A percentile compares a stretch with the other conserved stretches of the same genome.
Evolutionary conservation across 2,113 vertebrate genomes (phyloP).

Genomic region (Numida meleagris): DNA sequence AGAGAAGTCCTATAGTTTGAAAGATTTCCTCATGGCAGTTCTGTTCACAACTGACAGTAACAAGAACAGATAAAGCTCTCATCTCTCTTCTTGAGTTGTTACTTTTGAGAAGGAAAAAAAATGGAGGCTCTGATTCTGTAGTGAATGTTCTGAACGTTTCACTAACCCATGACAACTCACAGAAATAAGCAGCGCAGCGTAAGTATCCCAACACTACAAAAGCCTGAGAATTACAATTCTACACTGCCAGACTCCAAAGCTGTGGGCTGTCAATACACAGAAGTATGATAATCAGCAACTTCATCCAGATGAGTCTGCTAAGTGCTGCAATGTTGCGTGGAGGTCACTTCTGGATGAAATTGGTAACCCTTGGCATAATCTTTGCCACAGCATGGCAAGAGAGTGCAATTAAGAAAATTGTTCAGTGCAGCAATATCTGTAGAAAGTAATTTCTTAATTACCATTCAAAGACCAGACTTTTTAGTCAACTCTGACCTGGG

Average conservation of each 20-base stretch:
- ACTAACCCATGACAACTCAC: background rate
- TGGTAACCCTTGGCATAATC: background rate
- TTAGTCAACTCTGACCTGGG: background rate
- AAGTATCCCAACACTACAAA: background rate
- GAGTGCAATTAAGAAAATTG: background rate
- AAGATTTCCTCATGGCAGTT: background rate
- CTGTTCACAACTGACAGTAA: background rate
- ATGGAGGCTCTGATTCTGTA: background rate
- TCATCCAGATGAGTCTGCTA: background rate
- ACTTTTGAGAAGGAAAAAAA: background rate
- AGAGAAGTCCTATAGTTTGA: background rate
- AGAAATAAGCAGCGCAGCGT: background rate
- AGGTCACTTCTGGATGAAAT: background rate
- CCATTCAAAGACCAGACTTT: background rate
- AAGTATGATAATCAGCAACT: background rate
- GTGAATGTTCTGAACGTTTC: background rate
- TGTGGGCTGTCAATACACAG: background rate
- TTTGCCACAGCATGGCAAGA: background rate
- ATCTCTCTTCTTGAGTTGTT: background rate
- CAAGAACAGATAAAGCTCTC: rapidly evolving
- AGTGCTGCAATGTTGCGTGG: background rate
- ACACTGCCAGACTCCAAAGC: background rate
- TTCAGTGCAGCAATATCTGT: too few relatives aligned
- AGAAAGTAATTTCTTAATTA: background rate
- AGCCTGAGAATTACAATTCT: background rate